Conservation (phyloP, 2,797 vertebrate genomes). For the Kryptolebias ocellatus region DNA sequence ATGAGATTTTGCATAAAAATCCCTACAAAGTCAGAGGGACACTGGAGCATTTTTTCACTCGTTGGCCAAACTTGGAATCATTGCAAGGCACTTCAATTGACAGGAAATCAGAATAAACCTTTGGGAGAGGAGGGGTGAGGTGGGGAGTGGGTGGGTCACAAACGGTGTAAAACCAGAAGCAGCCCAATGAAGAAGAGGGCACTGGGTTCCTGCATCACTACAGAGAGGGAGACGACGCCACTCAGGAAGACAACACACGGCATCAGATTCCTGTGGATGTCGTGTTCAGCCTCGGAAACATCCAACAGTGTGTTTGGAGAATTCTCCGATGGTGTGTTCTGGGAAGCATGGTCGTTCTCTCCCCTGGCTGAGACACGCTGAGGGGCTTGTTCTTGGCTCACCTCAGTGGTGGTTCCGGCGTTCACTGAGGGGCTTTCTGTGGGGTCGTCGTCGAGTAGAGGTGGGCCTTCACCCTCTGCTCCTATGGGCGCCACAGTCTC, state of each 20-base stretch:
- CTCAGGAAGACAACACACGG: slow-evolving; percentile 65
- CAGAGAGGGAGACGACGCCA: slow-evolving; percentile 64
- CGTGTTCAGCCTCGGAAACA: slow-evolving; percentile 37
- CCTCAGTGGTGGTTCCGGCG: slow-evolving; percentile 17
- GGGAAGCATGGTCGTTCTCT: slow-evolving; percentile 42
- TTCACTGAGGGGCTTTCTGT: slow-evolving; percentile 43
- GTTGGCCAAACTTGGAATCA: slow-evolving; percentile 61
- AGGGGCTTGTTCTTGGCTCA: slow-evolving; percentile 14
- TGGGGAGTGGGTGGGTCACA: slow-evolving; percentile 47
- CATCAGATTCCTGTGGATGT: slow-evolving; percentile 53
- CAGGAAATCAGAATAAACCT: slow-evolving; percentile 16
- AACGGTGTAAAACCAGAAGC: slow-evolving; percentile 62
- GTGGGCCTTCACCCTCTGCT: slow-evolving; percentile 37
- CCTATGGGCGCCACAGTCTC: slow-evolving; percentile 35
- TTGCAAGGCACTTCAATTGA: slow-evolving; percentile 74
- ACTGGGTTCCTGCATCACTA: slow-evolving; percentile 69
- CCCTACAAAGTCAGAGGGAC: slow-evolving; percentile 12
- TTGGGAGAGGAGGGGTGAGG: not conserved
- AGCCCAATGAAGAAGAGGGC: slow-evolving; percentile 73
- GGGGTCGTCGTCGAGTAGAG: slow-evolving; percentile 26
- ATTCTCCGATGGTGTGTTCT: slow-evolving; percentile 37
- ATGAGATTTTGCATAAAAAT: slow-evolving; percentile 19
- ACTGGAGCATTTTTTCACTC: slow-evolving; percentile 13
- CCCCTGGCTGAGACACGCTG: slow-evolving; percentile 23
- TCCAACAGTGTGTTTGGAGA: slow-evolving; percentile 28